Evolutionary conservation across 2,888 invertebrate genomes (phyloP), one percentile per base, ranked within the genome.

Genomic region (Pheosia gnoma): DNA sequence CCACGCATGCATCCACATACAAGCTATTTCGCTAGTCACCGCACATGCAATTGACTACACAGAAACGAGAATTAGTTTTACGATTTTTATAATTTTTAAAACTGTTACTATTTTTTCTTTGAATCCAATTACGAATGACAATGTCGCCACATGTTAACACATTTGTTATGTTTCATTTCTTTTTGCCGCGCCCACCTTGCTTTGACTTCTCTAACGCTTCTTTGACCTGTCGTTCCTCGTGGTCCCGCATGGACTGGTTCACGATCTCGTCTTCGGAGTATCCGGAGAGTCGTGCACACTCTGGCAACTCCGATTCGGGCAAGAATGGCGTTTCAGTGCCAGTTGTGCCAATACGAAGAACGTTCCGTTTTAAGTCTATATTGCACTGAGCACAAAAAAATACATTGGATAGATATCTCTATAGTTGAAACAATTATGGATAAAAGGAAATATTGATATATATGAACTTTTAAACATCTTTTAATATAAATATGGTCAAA

Each of bases 291-390:
- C 98, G 95, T 0, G 98, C 98, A 84, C 97, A 97, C 65, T 97
- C 97, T 0, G 94, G 93, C 47, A 92, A 78, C 0, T 94, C 91
- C 0, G 93, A 89, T 67, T 98, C 98, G 0, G 97, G 94, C 72
- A 99, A 94, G 90, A 99, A 99, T 0, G 94, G 91, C 0, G 99
- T 99, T 85, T 97, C 97, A 0, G 98, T 98, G 45, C 98, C 98
- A 0, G 99, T 99, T 0, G 99, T 99, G 49, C 99, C 99, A 79
- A 99, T 99, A 69, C 95, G 95, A 45, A 99, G 94, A 4, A 98
- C 95, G 88, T 98, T 99, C 57, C 95, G 95, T 84, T 97, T 97
- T 76, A 99, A 92, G 88, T 99, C 99, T 77, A 99, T 98, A 75
- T 96, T 96, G 88, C 99, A 99, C 96, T 97, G 78, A 62, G 61